Evolutionary conservation across 1,140 invertebrate species (phyloP).

Genomic region (Vollenhovia emeryi): DNA sequence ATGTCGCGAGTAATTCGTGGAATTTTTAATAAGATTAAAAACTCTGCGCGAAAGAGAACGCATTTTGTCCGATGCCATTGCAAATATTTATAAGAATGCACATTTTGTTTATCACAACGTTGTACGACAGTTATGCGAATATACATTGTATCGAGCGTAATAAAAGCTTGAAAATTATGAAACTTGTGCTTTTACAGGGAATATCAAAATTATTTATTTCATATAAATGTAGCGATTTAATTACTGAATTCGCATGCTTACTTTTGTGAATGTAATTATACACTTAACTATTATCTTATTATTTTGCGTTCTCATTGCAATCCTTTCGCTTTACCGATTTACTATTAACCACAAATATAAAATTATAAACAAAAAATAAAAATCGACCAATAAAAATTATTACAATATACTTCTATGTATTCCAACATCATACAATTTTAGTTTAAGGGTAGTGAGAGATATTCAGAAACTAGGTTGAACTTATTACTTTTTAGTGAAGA

Average conservation of each 20-base stretch:
- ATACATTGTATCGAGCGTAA: neutral
- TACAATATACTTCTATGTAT: neutral
- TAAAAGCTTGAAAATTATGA: neutral
- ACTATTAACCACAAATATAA: neutral
- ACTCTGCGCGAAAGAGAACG: neutral
- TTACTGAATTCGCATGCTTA: neutral
- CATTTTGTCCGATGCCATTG: neutral
- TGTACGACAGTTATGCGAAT: neutral
- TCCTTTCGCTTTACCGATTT: neutral
- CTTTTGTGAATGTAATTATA: neutral
- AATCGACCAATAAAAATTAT: neutral
- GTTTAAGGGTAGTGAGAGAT: neutral
- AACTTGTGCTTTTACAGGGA: neutral
- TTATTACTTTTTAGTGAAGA: neutral
- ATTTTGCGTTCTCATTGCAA: neutral
- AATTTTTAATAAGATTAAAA: constrained; percentile 54
- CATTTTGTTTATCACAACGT: neutral
- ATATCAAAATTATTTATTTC: neutral
- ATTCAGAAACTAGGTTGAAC: constrained; percentile 7
- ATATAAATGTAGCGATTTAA: neutral
- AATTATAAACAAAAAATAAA: neutral
- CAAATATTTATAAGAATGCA: neutral
- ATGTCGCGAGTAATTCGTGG: constrained; percentile 23
- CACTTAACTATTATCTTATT: neutral
- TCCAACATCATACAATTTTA: neutral